Evolutionary conservation across 1,140 invertebrate species (phyloP), one percentile per base, ranked within the genome.

Genomic region (Akabosia matsudoensis): DNA sequence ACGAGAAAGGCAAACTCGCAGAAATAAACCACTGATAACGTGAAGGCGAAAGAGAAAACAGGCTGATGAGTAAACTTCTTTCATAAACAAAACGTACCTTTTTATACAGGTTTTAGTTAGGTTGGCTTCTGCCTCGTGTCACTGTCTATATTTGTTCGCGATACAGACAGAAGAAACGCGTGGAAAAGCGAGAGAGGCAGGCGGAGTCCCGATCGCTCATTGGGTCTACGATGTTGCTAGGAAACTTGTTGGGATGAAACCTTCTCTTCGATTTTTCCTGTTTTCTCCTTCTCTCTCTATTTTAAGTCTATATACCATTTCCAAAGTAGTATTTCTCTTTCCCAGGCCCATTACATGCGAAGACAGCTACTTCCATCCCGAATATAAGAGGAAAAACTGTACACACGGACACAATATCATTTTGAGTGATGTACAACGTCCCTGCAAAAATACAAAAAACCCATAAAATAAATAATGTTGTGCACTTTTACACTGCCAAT

Each of bases 181-280:
- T 4, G 30, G 70, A n/a, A n/a, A 34, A 37, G 34, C 18, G 70
- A 26, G 33, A 33, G 33, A 64, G 45, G 71, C 74, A 67, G 79
- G 79, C 76, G 79, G 79, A 77, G 79, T 73, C 72, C 70, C 33
- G 67, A 14, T 1, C 37, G 77, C 51, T 74, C 73, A 80, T 78
- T 80, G 79, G 79, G 52, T 75, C 74, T 30, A 71, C 13, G 28
- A 18, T 45, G 79, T 80, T 74, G 54, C 79, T 61, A 77, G 75
- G 79, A 80, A 78, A 80, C 79, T 76, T 51, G 74, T 72, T 78
- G 76, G 74, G 76, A 77, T 79, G 79, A 67, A 80, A 80, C 79
- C 74, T 80, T 80, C 79, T 78, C 79, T 80, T 80, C 76, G 76
- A 78, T 78, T 80, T 80, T 80, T 76, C 73, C 56, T 30, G 61